phyloP scores from a whole-genome alignment of 2,113 vertebrate genomes.

The Actenoides lindsayi region DNA sequence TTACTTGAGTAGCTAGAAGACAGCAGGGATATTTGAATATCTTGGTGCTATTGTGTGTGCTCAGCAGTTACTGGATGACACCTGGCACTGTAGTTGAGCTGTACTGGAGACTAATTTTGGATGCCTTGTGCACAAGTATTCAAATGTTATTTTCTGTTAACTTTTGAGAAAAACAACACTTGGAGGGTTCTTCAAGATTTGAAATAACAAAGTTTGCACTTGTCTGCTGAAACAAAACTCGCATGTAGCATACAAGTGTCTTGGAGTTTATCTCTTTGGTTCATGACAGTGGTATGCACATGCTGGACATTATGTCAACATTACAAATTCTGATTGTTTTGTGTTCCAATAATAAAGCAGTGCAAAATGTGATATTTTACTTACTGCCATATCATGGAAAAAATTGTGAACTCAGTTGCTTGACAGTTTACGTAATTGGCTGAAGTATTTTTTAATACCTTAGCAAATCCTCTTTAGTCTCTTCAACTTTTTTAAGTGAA shows the following conservation, averaged over 20 bases:
- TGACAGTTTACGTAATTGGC: neutral
- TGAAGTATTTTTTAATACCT: neutral
- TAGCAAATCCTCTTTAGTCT: neutral
- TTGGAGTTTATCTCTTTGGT: neutral
- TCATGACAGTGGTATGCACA: fast-evolving
- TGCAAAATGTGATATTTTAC: neutral
- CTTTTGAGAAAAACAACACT: neutral
- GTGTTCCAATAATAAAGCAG: neutral
- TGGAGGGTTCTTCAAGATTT: neutral
- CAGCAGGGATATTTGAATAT: neutral
- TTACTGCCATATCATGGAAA: neutral
- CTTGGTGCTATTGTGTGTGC: neutral
- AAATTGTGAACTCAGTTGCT: neutral
- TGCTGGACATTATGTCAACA: neutral
- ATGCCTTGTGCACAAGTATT: neutral
- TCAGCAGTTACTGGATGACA: neutral
- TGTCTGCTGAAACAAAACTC: neutral
- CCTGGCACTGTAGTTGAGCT: neutral
- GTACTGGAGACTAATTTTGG: neutral
- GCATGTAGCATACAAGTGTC: too few species aligned
- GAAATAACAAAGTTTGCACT: neutral
- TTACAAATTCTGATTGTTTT: fast-evolving
- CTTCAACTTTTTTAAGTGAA: neutral
- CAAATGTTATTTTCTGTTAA: neutral
- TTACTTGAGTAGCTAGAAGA: neutral